Evolutionary conservation across 2,888 invertebrate species (phyloP).

Genomic region (Tenthredo livida): DNA sequence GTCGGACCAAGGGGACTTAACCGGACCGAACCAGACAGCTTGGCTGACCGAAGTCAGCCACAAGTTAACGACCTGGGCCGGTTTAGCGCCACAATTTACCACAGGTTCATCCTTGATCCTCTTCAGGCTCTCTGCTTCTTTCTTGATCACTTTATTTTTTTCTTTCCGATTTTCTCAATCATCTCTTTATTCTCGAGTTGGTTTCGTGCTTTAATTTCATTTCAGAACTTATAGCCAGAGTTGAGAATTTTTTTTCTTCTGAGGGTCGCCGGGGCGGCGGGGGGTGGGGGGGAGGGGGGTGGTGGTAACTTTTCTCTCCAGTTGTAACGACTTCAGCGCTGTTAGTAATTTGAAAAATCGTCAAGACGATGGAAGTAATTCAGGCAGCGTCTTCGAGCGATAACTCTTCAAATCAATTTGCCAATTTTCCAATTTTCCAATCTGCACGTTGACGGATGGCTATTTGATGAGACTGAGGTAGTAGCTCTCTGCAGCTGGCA

Average conservation of each 20-base stretch:
- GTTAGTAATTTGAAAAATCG: conserved; percentile 17
- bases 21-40: conserved; percentile 51
- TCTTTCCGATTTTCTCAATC: neutral
- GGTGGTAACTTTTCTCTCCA: neutral
- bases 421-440: conserved; percentile 36
- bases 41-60: conserved; percentile 43
- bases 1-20: conserved; percentile 22
- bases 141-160: neutral
- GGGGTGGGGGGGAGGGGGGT: no score
- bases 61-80: conserved; percentile 53
- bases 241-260: neutral
- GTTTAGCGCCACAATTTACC: conserved; percentile 39
- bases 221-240: conserved; percentile 21
- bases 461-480: neutral
- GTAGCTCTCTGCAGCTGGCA: neutral
- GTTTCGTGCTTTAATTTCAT: conserved; percentile 9
- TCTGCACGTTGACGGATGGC: conserved; percentile 17
- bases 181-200: neutral
- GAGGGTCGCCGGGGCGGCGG: no score
- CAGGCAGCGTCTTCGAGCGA: neutral
- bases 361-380: neutral
- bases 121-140: conserved; percentile 2
- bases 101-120: conserved; percentile 37
- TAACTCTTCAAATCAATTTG: conserved; percentile 24
- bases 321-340: neutral